Base-by-base conservation (phyloP, 2,797 vertebrate species). In the Lophotriccus pileatus region DNA sequence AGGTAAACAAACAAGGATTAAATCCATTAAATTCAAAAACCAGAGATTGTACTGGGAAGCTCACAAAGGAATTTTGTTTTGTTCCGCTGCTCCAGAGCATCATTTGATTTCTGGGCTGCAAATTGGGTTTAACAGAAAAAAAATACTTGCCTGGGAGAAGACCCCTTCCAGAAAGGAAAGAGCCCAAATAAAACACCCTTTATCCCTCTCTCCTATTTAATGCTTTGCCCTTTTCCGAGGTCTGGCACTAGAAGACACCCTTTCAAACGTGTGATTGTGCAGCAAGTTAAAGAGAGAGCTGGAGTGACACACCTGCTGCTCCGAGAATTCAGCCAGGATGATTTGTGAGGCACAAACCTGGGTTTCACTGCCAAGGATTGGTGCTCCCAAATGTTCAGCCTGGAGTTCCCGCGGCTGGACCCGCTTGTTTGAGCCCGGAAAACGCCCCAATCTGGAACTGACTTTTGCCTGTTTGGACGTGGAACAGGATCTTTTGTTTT, bases 1-100 rank as follows among this genome's bases (percentile, higher is more conserved):
- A 79, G 32, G 55, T 47, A 95, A 96, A 86, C 77, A 92, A 90
- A 90, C 84, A 78, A 58, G 52, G 83, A 81, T 67, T 69, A 50
- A 60, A 23, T 88, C 70, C 60, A 73, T 79, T 91, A 96, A 89
- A 90, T 79, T 73, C 46, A 80, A 74, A 70, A 16, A 69, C 87
- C 53, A 76, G 9, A 92, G 89, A 28, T 52, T 84, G 88, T 91
- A 74, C 77, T 53, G 62, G 67, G 84, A 83, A 91, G 77, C 72
- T 30, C 34, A 8, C 12, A 36, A 81, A 93, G 36, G 89, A 89
- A 93, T 93, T 94, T 91, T 41, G 55, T 78, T 91, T 95, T 37
- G 39, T 78, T 94, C 50, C 5, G 43, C 88, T 91, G 74, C 88
- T 90, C 34, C 19, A 8, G 34, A 84, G 44, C 50, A 52, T 81